Evolutionary conservation across 2,113 vertebrate genomes (phyloP).

Genomic region (Acanthisitta chloris): DNA sequence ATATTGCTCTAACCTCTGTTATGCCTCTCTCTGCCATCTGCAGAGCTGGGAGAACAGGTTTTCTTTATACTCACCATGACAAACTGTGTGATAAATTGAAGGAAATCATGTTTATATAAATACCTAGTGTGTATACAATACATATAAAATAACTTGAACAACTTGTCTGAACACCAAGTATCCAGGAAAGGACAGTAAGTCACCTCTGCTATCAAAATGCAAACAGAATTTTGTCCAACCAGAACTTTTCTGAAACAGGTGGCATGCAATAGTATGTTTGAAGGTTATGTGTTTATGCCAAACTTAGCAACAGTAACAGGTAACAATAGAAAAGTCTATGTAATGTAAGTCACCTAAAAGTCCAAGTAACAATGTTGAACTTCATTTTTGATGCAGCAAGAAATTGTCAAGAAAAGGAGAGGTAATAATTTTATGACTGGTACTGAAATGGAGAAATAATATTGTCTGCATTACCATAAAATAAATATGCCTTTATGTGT

Average conservation of each 20-base stretch:
- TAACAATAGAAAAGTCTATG: background rate
- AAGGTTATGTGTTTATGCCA: constrained; percentile 3
- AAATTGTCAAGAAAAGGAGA: background rate
- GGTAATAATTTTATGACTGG: background rate
- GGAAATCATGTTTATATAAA: constrained; percentile 55
- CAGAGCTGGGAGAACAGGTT: constrained; percentile 55
- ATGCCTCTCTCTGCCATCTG: constrained; percentile 27
- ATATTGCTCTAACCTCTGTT: constrained; percentile 48
- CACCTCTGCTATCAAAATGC: constrained; percentile 42
- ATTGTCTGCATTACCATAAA: background rate
- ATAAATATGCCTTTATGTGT: background rate
- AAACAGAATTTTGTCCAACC: constrained; percentile 38
- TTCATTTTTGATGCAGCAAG: background rate
- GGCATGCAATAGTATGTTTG: background rate
- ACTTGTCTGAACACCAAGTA: constrained; percentile 49
- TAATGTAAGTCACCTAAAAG: background rate
- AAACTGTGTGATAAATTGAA: constrained; percentile 16
- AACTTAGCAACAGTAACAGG: background rate
- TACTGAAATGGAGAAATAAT: background rate
- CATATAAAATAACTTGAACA: constrained; percentile 33
- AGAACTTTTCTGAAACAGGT: constrained; percentile 17
- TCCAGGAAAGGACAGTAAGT: constrained; percentile 47
- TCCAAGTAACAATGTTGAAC: background rate
- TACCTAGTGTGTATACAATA: constrained; percentile 37
- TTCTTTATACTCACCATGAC: constrained; percentile 23